A percentile compares a stretch with the other conserved stretches of the same genome.
Conservation (phyloP, 1,140 invertebrate genomes). For the Himalopsyche phryganea region DNA sequence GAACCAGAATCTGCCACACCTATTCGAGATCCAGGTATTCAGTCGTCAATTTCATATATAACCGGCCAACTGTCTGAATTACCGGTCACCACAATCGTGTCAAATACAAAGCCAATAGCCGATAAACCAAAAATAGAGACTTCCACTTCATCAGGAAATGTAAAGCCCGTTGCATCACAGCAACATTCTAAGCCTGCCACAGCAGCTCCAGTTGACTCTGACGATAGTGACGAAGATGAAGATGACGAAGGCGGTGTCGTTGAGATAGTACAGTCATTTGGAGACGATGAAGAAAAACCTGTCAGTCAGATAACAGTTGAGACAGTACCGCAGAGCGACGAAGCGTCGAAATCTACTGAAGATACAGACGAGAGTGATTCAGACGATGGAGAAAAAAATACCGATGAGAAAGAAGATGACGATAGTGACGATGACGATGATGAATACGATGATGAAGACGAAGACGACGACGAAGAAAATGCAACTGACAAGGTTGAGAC, state of each 20-base stretch:
- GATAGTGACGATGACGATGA: constrained; percentile 35
- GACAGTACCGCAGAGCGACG: neutral
- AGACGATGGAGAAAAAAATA: constrained; percentile 22
- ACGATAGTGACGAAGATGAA: constrained; percentile 36
- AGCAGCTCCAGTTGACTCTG: neutral
- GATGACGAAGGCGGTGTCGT: constrained; percentile 46
- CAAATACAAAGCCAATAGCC: constrained; percentile 37
- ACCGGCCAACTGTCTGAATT: constrained; percentile 48
- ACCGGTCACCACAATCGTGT: constrained; percentile 44
- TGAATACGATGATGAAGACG: constrained; percentile 37
- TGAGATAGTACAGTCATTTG: constrained; percentile 46
- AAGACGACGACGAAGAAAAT: constrained; percentile 33
- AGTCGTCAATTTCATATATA: constrained; percentile 51
- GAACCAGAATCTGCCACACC: constrained; percentile 37
- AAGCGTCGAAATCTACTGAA: constrained; percentile 21
- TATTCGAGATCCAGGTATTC: constrained; percentile 47
- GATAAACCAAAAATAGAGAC: constrained; percentile 42
- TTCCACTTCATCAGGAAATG: constrained; percentile 28
- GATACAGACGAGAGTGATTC: constrained; percentile 38
- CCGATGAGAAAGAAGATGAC: constrained; percentile 23
- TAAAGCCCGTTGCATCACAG: neutral
- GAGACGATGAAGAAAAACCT: constrained; percentile 46
- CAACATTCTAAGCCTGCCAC: constrained; percentile 8
- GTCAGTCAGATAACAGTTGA: constrained; percentile 38
- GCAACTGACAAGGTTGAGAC: constrained; percentile 37